A percentile compares a stretch with the other conserved stretches of the same genome.
phyloP scores from a whole-genome alignment of 2,888 invertebrate species.

The Beris chalybata region DNA sequence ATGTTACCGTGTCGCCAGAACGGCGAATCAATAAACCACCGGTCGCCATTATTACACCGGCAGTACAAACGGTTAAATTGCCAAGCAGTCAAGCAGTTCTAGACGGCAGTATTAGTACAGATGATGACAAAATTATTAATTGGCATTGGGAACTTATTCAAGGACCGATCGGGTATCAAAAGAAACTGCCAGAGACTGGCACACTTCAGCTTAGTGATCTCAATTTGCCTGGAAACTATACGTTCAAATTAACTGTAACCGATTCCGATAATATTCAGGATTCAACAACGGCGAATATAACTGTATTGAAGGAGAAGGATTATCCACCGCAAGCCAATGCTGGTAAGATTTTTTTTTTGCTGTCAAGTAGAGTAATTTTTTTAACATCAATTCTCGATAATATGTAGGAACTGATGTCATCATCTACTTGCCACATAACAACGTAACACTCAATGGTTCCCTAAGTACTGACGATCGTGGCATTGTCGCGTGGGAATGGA shows the following conservation, averaged over 20 bases:
- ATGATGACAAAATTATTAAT: slow-evolving; percentile 81
- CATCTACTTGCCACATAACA: slow-evolving; percentile 85
- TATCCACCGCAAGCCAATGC: slow-evolving; percentile 96
- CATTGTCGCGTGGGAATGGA: slow-evolving; percentile 95
- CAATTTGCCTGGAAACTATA: slow-evolving; percentile 84
- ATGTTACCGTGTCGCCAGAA: slow-evolving; percentile 86
- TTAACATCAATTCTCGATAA: background rate
- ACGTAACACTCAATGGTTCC: slow-evolving; percentile 84
- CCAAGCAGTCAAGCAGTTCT: slow-evolving; percentile 89
- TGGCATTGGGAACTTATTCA: slow-evolving; percentile 93
- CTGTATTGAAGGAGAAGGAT: slow-evolving; percentile 86
- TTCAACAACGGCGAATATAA: slow-evolving; percentile 84
- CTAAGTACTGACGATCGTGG: slow-evolving; percentile 91
- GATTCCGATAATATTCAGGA: slow-evolving; percentile 88
- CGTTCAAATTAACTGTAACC: slow-evolving; percentile 86
- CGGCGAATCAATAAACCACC: slow-evolving; percentile 83
- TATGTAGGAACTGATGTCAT: slow-evolving; percentile 78
- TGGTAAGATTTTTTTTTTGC: slow-evolving; percentile 53
- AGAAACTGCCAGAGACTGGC: slow-evolving; percentile 74
- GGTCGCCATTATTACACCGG: slow-evolving; percentile 81
- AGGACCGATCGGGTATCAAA: slow-evolving; percentile 84
- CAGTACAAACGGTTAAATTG: slow-evolving; percentile 81
- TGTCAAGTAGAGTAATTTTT: background rate
- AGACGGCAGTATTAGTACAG: slow-evolving; percentile 79
- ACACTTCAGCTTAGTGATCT: slow-evolving; percentile 84